phyloP scores from a whole-genome alignment of 2,888 invertebrate species.

The Scaptomyza polygonia region DNA sequence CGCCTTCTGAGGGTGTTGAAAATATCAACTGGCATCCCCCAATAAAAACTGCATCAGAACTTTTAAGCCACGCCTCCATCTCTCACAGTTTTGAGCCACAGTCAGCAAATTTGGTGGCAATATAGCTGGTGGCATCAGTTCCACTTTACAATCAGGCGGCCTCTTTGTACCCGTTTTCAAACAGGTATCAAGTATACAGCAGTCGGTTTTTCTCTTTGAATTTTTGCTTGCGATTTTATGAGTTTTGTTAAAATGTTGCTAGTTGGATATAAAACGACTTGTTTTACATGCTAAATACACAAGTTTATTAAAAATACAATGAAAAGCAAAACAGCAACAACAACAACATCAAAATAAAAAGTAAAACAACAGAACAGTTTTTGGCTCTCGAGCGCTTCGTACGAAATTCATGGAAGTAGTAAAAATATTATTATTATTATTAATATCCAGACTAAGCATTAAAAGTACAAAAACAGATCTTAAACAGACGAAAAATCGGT shows the following conservation, averaged over 20 bases:
- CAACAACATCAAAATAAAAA: slow-evolving; percentile 3
- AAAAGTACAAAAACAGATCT: slow-evolving; percentile 11
- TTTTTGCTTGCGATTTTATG: slow-evolving; percentile 64
- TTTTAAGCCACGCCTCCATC: too few species aligned
- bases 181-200: too few species aligned
- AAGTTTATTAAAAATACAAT: slow-evolving; percentile 35
- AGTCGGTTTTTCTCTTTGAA: slow-evolving; percentile 30
- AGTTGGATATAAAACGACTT: slow-evolving; percentile 56
- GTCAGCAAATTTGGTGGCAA: too few species aligned
- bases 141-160: too few species aligned
- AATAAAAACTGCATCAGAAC: too few species aligned
- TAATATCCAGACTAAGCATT: slow-evolving; percentile 1
- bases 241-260: slow-evolving; percentile 62
- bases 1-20: too few species aligned
- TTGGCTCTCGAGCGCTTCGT: slow-evolving; percentile 15
- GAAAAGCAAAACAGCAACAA: slow-evolving; percentile 15
- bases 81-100: too few species aligned
- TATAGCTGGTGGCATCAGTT: too few species aligned
- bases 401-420: slow-evolving; percentile 27
- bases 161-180: too few species aligned
- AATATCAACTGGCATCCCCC: too few species aligned
- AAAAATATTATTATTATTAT: slow-evolving; percentile 30
- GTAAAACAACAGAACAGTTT: slow-evolving; percentile 16
- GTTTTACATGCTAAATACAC: slow-evolving; percentile 50
- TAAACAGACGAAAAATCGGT: not conserved